Percentiles rank a stretch among this genome's conserved stretches.
Conservation (phyloP, 2,113 vertebrate species). For the Cyprinodon variegatus region DNA sequence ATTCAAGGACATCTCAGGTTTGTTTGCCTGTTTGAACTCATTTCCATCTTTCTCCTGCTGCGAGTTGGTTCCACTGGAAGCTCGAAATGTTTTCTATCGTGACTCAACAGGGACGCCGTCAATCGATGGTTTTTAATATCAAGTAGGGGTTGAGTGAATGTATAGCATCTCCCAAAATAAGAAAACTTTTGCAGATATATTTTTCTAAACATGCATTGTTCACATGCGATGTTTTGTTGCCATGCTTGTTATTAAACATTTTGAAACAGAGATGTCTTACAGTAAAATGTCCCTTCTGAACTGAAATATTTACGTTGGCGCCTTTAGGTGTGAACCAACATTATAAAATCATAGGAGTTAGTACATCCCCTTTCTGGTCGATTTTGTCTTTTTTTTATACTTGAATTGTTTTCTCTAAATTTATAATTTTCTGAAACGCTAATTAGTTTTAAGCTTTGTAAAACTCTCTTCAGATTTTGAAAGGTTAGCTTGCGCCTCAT, state of each 20-base stretch:
- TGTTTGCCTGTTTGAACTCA: constrained; percentile 43
- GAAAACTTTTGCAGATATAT: constrained; percentile 80
- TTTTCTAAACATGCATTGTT: constrained; percentile 79
- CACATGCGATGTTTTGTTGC: constrained; percentile 65
- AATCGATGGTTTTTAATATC: constrained; percentile 72
- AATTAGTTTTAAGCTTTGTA: too few relatives aligned
- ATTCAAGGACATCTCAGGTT: constrained; percentile 52
- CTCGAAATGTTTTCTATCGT: constrained; percentile 42
- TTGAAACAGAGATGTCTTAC: constrained; percentile 54
- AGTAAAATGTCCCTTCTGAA: too few relatives aligned
- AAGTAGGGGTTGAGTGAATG: constrained; percentile 69
- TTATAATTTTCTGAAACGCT: too few relatives aligned
- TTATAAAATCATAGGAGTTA: too few relatives aligned
- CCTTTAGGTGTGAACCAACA: too few relatives aligned
- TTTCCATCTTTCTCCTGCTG: constrained; percentile 19
- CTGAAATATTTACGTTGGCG: too few relatives aligned
- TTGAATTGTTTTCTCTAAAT: too few relatives aligned
- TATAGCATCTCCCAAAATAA: constrained; percentile 64
- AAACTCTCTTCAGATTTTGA: too few relatives aligned
- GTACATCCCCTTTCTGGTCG: too few relatives aligned
- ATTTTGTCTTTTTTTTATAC: too few relatives aligned
- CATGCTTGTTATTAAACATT: constrained; percentile 79
- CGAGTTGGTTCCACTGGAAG: constrained; percentile 20
- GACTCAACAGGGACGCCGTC: constrained; percentile 28
- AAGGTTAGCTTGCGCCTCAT: too few relatives aligned